phyloP scores from a whole-genome alignment of 2,888 invertebrate genomes.

The Odontocerum albicorne region DNA sequence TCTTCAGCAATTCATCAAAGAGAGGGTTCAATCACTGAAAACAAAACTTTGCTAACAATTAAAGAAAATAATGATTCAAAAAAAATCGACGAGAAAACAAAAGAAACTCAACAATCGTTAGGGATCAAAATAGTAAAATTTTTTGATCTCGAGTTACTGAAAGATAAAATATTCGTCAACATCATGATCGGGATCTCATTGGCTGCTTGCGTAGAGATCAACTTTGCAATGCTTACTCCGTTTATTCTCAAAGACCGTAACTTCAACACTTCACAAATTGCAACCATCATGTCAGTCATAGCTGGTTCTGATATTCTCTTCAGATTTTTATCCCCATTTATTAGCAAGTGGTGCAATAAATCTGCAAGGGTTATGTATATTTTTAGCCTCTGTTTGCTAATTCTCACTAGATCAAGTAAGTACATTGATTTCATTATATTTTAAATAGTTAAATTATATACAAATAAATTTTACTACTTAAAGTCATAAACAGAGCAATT shows the following conservation, averaged over 20 bases:
- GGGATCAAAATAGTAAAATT: conserved; percentile 50
- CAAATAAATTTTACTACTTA: too few species aligned
- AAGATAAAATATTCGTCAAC: conserved; percentile 67
- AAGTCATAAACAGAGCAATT: too few species aligned
- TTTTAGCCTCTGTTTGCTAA: conserved; percentile 60
- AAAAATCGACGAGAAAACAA: conserved; percentile 40
- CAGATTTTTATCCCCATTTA: conserved; percentile 64
- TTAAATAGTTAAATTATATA: too few species aligned
- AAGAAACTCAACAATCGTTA: conserved; percentile 40
- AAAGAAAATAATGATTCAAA: conserved; percentile 32
- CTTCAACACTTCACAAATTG: conserved; percentile 60
- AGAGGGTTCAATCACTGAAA: conserved; percentile 10
- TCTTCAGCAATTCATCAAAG: neutral
- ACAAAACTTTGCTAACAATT: conserved; percentile 8
- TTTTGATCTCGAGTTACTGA: conserved; percentile 67
- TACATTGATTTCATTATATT: too few species aligned
- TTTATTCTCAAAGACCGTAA: conserved; percentile 67
- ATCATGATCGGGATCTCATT: conserved; percentile 68
- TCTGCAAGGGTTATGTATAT: conserved; percentile 67
- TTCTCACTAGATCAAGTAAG: conserved; percentile 65
- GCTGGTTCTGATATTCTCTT: conserved; percentile 62
- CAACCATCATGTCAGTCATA: conserved; percentile 63
- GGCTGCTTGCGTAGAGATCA: conserved; percentile 69
- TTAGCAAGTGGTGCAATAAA: conserved; percentile 64
- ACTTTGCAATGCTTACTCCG: conserved; percentile 67